Evolutionary conservation across 2,797 vertebrate genomes (phyloP), one percentile per base, ranked within the genome.

Genomic region (Smutsia temminckii): DNA sequence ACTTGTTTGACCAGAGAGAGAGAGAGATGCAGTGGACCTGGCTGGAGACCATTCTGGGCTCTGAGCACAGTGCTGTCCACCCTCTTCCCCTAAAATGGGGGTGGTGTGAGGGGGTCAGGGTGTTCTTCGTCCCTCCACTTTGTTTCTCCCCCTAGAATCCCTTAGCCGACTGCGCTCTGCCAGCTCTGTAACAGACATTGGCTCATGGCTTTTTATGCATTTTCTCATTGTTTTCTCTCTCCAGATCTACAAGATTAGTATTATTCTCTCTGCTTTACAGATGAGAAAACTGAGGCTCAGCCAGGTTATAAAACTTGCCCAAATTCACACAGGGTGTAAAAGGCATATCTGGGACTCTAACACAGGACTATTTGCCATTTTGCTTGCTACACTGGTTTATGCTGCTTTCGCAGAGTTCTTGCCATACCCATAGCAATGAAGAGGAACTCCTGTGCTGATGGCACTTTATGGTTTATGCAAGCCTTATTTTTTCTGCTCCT

Each of bases 361-460:
- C 85, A 61, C 53, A 78, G 75, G 75, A 79, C 81, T 61, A n/a
- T 93, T 91, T 93, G 59, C 80, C 68, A 66, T 91, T 84, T 85
- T 63, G 89, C 80, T 88, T 80, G 79, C 83, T 81, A 25, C 79
- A 34, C 32, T 29, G 84, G 75, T 66, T 87, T 66, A 37, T 34
- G 87, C 83, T 92, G 79, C 93, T 93, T 87, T 96, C 89, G 92
- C 74, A 23, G 91, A 94, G 89, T 72, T 75, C 59, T 93, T 27
- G 14, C 78, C 27, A 59, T 96, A 61, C 93, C 93, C 93, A 96
- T 95, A 85, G 95, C 92, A 97, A 97, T 89, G 29, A 87, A 93
- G 87, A 94, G 84, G 80, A 46, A 89, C 71, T 86, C 91, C 87
- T 29, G 20, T 85, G 96, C 79, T 84, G 84, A 94, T 37, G 51